Evolutionary conservation across 1,140 invertebrate genomes (phyloP), one percentile per base, ranked within the genome.

Genomic region (Drosophila nigromelanica): DNA sequence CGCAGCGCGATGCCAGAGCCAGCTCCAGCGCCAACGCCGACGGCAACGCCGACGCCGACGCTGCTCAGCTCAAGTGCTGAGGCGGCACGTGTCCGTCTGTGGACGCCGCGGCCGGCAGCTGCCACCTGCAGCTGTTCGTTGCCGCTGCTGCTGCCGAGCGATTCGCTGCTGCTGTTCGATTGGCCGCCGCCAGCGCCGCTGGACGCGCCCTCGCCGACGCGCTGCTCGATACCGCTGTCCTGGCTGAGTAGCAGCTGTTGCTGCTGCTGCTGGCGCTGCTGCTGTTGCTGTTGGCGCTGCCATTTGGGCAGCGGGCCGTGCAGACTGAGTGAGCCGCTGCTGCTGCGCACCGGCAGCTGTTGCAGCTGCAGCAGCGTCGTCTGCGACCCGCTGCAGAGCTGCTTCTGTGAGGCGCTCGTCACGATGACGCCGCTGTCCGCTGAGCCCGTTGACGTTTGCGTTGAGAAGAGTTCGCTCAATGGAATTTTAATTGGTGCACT

Each of bases 221-320:
- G 58, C 62, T 86, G 85, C 43, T 91, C 90, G 8, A 92, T 92
- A 43, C 91, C 91, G 15, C 89, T 91, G 55, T 92, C 91, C 52
- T 91, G 90, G 24, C 90, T 91, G 12, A 91, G 75, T 18, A 91
- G 72, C 45, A 87, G 64, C 14, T 58, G 67, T 43, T 80, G 59
- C 43, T 77, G 62, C 42, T 78, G 55, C 56, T 72, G 58, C 35
- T 85, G 59, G 30, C 78, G 61, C 50, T 64, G 54, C 51, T 73
- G 58, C 12, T 73, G 60, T 52, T 83, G 76, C 4, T 63, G 63
- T 33, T 89, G 68, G 18, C 77, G 61, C 7, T 81, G 59, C 74
- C 81, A 81, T 80, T 91, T 76, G 30, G 72, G 67, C 42, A 72
- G 68, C 50, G 79, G 61, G 18, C 89, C 90, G 2, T 90, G 79